phyloP scores from a whole-genome alignment of 2,888 invertebrate genomes.

The Litoditis marina region DNA sequence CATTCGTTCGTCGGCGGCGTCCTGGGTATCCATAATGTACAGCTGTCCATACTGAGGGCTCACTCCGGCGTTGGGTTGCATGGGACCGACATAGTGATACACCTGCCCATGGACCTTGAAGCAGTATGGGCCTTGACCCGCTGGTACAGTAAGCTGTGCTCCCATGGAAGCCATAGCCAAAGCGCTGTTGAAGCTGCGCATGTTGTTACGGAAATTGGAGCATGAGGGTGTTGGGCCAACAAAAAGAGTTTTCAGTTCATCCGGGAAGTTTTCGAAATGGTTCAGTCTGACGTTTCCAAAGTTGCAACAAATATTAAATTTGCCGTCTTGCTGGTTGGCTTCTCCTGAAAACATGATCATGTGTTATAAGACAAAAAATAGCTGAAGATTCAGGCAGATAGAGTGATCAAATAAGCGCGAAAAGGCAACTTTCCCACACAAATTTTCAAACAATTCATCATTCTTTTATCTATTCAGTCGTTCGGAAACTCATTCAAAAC shows the following conservation, averaged over 20 bases:
- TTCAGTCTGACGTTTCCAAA: background rate
- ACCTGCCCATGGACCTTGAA: conserved; percentile 25
- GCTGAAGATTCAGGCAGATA: too few species aligned
- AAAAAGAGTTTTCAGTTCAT: background rate
- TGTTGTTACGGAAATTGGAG: conserved; percentile 8
- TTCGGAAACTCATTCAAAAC: too few species aligned
- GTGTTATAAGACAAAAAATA: too few species aligned
- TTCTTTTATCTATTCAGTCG: too few species aligned
- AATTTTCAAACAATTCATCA: too few species aligned
- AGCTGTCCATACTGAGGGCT: conserved; percentile 10
- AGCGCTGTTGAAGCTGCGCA: conserved; percentile 21
- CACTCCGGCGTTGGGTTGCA: conserved; percentile 3
- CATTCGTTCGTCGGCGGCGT: conserved; percentile 18
- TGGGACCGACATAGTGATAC: conserved; percentile 13
- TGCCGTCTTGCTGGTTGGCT: conserved; percentile 2
- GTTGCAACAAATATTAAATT: conserved; percentile 4
- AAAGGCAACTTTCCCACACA: too few species aligned
- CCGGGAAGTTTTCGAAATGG: conserved; percentile 11
- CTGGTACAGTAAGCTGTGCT: conserved; percentile 11
- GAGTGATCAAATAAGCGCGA: too few species aligned
- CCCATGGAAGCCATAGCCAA: conserved; percentile 23
- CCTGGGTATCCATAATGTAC: conserved; percentile 17
- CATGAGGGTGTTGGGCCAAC: background rate
- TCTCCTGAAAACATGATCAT: conserved; percentile 1
- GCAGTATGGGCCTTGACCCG: conserved; percentile 25